Base-by-base conservation (phyloP, 2,797 vertebrate genomes). In the Clamator glandarius region DNA sequence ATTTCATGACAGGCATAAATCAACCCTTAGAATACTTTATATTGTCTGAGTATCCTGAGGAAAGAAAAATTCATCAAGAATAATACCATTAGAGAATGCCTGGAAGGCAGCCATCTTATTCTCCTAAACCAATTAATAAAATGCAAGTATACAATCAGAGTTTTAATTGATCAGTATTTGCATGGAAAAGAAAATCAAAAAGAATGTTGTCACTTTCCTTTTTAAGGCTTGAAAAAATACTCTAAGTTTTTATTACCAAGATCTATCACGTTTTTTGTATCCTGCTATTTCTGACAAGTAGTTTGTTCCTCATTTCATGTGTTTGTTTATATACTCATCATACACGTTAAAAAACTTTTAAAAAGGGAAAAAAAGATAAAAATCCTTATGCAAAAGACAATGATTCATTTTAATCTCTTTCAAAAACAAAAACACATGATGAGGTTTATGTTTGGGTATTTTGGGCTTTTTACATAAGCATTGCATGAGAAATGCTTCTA, bases 61-160 rank as follows among this genome's bases (percentile, higher is more conserved):
- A 96, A 98, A 98, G 95, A 95, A 92, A 97, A 98, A 98, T 98
- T 98, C 96, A 98, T 98, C 97, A 98, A 97, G 97, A 98, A 96
- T 97, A 98, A 98, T 97, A 96, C 96, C 97, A 97, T 97, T 98
- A 97, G 96, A 95, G 97, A 97, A 97, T 97, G 97, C 97, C 98
- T 98, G 95, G 96, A 98, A 97, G 98, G 96, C 81, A 98, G 96
- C 97, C 97, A 98, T 98, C 96, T 98, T 98, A 97, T 97, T 98
- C 96, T 97, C 93, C 97, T 96, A 78, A 95, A 97, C 96, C 97
- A 97, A 97, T 92, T 97, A 98, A 97, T 84, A 97, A 97, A 96
- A 77, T 92, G 93, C 96, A 97, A 97, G 95, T 97, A 96, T 94
- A 96, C 95, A 97, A 97, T 97, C 95, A 95, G 94, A 77, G 61